These are phyloP conservation scores for Ganaspis sp. DNA, from an alignment of 1,140 invertebrate species.

Conservation along the genomic window DNA sequence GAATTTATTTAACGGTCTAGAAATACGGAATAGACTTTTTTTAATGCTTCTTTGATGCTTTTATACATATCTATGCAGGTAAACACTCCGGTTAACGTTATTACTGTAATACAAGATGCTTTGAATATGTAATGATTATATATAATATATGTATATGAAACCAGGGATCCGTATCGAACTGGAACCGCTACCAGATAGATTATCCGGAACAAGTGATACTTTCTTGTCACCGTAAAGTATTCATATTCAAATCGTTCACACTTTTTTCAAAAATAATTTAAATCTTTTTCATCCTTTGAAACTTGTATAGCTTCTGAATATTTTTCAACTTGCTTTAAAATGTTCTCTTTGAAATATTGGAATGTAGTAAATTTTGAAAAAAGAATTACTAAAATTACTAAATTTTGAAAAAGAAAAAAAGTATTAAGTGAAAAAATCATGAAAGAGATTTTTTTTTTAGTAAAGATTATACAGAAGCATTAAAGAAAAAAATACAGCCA, in stretches of 20 bases:
- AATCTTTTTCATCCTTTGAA: not conserved
- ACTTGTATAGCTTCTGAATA: not conserved
- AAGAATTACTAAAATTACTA: no score
- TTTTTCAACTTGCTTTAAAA: no score
- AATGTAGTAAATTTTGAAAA: no score
- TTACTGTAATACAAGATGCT: not conserved
- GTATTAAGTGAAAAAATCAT: no score
- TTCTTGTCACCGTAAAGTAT: constrained; percentile 17
- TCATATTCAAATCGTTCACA: not conserved
- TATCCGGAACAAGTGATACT: not conserved
- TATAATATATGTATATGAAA: not conserved
- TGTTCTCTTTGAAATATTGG: no score
- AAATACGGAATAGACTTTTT: not conserved
- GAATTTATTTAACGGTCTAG: not conserved
- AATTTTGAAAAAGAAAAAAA: no score
- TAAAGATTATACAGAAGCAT: no score
- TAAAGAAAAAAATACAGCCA: no score
- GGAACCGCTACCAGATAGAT: constrained; percentile 15
- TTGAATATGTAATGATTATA: not conserved
- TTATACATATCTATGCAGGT: not conserved
- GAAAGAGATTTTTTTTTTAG: no score
- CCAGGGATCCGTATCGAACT: not conserved
- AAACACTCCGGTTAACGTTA: not conserved
- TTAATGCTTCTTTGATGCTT: not conserved
- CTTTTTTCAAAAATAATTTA: not conserved